Base-by-base conservation (phyloP, 2,888 invertebrate species). In the Lysandra coridon region DNA sequence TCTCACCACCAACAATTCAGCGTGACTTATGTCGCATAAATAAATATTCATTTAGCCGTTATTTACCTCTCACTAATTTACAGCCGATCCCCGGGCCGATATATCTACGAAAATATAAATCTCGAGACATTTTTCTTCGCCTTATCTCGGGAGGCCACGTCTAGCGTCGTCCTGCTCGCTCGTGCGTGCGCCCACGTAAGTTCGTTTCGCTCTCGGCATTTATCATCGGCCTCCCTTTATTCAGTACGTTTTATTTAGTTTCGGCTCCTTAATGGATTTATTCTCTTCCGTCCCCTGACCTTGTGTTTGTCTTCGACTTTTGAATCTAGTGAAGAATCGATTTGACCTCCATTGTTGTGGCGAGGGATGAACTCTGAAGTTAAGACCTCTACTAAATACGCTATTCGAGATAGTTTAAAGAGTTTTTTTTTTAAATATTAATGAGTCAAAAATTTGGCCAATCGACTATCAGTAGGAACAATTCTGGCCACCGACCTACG, bases 41-140 rank as follows among this genome's bases (percentile, higher is more conserved):
- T 94, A 93, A 91, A 93, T 93, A 94, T 93, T 93, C 93, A 94
- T 91, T 86, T 82, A 80, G 85, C 89, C 88, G 91, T 94, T 23
- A 23, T 23, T 23, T 23, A 93, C 87, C 90, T 94, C 94, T 93
- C 89, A 94, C 93, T 94, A 94, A 94, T 93, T 94, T 93, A 93
- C 90, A 87, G 86, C 90, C 87, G 89, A 88, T 90, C 92, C 92
- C 93, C 88, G 90, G 92, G 92, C 91, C 92, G 90, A 93, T 93
- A 90, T 91, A 92, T 93, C 87, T 88, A 85, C 83, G 87, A 84
- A 86, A 88, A 91, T 91, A 92, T 92, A 93, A 92, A 93, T 92
- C 91, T 88, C 83, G 88, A 87, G 93, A 93, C 93, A 94, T 94
- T 94, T 94, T 94, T 94, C 94, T 92, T 91, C 84, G 87, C 88